Evolutionary conservation across 2,888 invertebrate genomes (phyloP), one percentile per base, ranked within the genome.

Genomic region (Thymelicus acteon): DNA sequence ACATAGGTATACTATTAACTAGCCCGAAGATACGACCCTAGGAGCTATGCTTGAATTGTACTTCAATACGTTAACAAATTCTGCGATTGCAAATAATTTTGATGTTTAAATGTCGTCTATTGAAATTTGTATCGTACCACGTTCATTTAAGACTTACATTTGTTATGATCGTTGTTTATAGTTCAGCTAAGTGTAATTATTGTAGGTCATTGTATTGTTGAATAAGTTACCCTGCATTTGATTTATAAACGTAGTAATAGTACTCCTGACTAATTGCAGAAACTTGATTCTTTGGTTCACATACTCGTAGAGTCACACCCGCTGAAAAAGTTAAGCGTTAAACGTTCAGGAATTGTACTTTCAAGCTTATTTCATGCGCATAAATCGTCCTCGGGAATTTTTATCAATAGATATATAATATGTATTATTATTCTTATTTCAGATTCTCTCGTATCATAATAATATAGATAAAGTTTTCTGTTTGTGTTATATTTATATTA

Each of bases 41-140:
- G 4, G 31, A 31, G 24, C 24, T 8, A 52, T 13, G 19, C 19
- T 52, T 19, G 52, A 19, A 19, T 19, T 19, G 19, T 19, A 49
- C 6, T 15, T 49, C 15, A 49, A 8, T 6, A 7, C 5, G 52
- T 52, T 52, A 19, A 19, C 52, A 52, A 52, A 19, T 52, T 19
- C 24, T 40, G 40, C 7, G 40, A 6, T 40, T 10, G 40, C 52
- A 52, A 52, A 19, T 52, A 52, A 52, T 52, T 19, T 52, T 52
- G 52, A 52, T 10, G 52, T 49, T 15, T 49, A 49, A 49, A 49
- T 49, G 49, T 49, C 49, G 49, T 52, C 10, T 52, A 52, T 52
- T 52, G 19, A 52, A 52, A 10, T 13, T 24, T 52, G 19, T 52
- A 24, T 10, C 52, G 10, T 24, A 52, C 52, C n/a, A 5, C 49